These are phyloP conservation scores for Molorchus minor DNA, from an alignment of 2,888 invertebrate species.

Conservation along the genomic window DNA sequence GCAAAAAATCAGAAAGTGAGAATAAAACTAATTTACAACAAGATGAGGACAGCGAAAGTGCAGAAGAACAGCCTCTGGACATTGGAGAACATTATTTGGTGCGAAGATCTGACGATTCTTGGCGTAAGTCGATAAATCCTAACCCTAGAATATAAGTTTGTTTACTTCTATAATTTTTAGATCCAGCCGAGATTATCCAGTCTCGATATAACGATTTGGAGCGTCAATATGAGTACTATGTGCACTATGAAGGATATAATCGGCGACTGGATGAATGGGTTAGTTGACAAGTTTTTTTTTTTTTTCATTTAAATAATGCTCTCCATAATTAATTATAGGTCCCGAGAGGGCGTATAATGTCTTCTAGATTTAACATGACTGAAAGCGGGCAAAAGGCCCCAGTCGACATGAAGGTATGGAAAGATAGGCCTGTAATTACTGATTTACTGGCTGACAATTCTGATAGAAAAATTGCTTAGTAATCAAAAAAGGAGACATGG, in stretches of 20 bases:
- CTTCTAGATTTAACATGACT: conserved; percentile 78
- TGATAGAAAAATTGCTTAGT: conserved; percentile 90
- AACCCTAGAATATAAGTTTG: conserved; percentile 46
- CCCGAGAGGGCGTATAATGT: conserved; percentile 81
- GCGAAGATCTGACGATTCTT: conserved; percentile 81
- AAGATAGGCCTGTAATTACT: conserved; percentile 66
- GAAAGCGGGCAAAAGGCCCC: conserved; percentile 61
- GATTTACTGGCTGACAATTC: conserved; percentile 77
- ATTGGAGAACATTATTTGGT: conserved; percentile 90
- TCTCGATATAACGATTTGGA: conserved; percentile 79
- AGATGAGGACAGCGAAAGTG: conserved; percentile 73
- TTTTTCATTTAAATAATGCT: background rate
- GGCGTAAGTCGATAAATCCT: conserved; percentile 71
- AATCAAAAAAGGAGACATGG: conserved; percentile 97
- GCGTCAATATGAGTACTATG: conserved; percentile 89
- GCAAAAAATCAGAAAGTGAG: conserved; percentile 60
- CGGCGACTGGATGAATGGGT: conserved; percentile 98
- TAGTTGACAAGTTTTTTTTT: conserved; percentile 39
- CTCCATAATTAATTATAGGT: conserved; percentile 50
- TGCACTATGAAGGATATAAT: conserved; percentile 96
- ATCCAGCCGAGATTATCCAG: conserved; percentile 95
- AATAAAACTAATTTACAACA: conserved; percentile 54
- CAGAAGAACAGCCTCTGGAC: conserved; percentile 78
- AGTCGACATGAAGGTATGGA: conserved; percentile 56
- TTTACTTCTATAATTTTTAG: conserved; percentile 59